Evolutionary conservation across 2,888 invertebrate species (phyloP), one percentile per base, ranked within the genome.

Genomic region (Dryocosmus kuriphilus): DNA sequence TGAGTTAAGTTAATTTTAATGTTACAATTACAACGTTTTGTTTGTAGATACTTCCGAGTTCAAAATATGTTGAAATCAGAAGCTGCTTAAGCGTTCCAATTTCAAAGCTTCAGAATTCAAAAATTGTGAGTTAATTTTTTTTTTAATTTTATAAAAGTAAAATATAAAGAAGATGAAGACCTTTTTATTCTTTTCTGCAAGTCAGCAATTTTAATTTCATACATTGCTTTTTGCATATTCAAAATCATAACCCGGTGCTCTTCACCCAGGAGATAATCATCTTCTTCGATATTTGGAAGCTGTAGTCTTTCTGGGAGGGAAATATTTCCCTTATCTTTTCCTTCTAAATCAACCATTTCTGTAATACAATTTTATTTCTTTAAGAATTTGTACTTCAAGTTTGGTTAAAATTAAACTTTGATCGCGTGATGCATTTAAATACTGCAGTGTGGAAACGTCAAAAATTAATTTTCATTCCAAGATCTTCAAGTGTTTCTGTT

Each of bases 201-300:
- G 63, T 88, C 88, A 9, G 77, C 73, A 24, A 90, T 86, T 75
- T 82, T 78, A 57, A 86, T 74, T 41, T 87, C 82, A 62, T 90
- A 90, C 22, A 88, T 80, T 14, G 87, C 81, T 41, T 22, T 86
- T 84, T 91, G 89, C 78, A 85, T 84, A 77, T 90, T 89, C 32
- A 88, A 76, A 61, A 89, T 89, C 32, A 81, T 77, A 57, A 82
- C 79, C 35, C 75, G 65, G 19, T 78, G 65, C 9, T 76, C 62
- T 38, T 81, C 75, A n/a, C 81, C 55, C 8, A 74, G 61, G n/a
- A 63, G 62, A 65, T 79, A 55, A 71, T 80, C 63, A 8, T 61
- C 57, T 32, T 82, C 79, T 0, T 63, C 74, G 75, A 82, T 51
- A 61, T 84, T 79, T 5, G 83, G 84, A 11, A 85, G 79, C 77